Conservation (phyloP, 92 coral and sea anemone genomes). For the Isaurus tuberculatus region DNA sequence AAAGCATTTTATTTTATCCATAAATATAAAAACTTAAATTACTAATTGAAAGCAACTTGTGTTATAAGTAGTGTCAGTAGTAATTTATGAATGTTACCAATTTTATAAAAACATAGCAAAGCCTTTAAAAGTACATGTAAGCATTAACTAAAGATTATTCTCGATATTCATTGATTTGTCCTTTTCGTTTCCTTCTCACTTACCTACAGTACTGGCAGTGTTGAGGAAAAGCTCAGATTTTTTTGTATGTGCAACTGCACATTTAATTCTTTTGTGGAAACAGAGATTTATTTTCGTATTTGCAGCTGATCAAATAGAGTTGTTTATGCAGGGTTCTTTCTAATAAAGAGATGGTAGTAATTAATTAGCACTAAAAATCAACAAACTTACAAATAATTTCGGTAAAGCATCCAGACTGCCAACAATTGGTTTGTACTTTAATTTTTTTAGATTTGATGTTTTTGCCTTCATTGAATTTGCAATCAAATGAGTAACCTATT, state of each 20-base stretch:
- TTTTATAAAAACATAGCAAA: no score
- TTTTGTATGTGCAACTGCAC: not conserved
- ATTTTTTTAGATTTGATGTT: not conserved
- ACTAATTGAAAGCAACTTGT: no score
- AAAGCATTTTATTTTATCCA: conserved; percentile 16
- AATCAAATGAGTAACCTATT: no score
- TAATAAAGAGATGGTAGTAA: not conserved
- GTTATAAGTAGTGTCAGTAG: no score
- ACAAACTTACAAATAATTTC: not conserved
- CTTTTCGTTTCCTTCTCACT: not conserved
- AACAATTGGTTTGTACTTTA: not conserved
- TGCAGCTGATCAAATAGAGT: not conserved
- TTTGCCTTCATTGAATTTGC: not conserved
- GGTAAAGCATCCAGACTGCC: not conserved
- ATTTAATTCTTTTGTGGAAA: not conserved
- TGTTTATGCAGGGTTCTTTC: not conserved
- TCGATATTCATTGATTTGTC: no score
- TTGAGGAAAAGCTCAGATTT: not conserved
- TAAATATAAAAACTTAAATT: not conserved
- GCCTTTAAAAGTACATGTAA: no score
- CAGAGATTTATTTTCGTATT: not conserved
- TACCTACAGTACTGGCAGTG: no score
- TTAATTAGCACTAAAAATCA: not conserved
- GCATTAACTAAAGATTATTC: no score
- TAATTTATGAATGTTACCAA: no score